phyloP scores from a whole-genome alignment of 2,113 vertebrate genomes.

The Rhinopomastus cyanomelas region DNA sequence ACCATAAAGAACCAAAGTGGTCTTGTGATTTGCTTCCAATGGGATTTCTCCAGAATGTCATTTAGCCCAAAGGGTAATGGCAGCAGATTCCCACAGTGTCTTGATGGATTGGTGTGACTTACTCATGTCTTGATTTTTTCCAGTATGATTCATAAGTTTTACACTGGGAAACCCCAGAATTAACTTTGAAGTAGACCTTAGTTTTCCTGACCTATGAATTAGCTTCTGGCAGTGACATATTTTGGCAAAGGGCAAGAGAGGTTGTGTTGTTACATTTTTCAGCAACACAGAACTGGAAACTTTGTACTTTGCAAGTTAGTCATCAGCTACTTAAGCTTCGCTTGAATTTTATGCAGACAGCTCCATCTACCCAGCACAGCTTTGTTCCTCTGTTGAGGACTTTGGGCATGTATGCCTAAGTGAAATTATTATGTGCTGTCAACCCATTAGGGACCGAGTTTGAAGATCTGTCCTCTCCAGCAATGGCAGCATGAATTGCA shows the following conservation, averaged over 20 bases:
- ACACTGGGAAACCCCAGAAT: neutral
- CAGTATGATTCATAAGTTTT: neutral
- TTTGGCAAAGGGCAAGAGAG: neutral
- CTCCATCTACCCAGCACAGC: neutral
- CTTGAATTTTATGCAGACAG: neutral
- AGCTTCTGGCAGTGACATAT: neutral
- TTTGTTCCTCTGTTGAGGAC: neutral
- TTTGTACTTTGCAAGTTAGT: neutral
- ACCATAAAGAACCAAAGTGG: neutral
- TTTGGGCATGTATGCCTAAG: neutral
- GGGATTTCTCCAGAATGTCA: constrained; percentile 2
- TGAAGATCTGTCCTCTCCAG: neutral
- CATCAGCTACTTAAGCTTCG: neutral
- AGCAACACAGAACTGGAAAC: neutral
- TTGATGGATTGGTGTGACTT: neutral
- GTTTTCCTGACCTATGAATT: neutral
- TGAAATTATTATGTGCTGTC: neutral
- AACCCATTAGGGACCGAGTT: neutral
- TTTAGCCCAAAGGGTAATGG: neutral
- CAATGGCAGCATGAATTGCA: neutral
- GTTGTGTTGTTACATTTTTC: neutral
- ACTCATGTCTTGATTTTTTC: constrained; percentile 8
- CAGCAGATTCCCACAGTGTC: neutral
- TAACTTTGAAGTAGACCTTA: neutral
- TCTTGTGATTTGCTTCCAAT: neutral